Base-by-base conservation (phyloP, 2,113 vertebrate genomes). In the Ceyx melanurus region DNA sequence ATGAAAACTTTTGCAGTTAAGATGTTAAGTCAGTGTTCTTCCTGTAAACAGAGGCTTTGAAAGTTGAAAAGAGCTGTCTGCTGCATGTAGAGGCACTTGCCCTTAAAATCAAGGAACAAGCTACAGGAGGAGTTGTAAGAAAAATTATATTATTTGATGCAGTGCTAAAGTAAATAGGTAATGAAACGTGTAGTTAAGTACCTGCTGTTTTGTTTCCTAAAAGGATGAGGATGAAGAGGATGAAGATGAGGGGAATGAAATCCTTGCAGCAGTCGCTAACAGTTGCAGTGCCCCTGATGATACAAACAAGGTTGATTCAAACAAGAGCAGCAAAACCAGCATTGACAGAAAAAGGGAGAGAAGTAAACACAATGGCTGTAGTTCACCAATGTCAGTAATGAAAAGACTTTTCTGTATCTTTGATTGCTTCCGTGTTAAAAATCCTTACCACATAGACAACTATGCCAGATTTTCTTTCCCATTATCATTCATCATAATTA, bases 401-500 rank as follows among this genome's bases (percentile, higher is more conserved):
- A 98, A 98, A 89, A 98, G 97, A 95, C 93, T 98, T 42, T 90
- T 95, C 35, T 97, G 97, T 65, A 95, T 97, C 78, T 94, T 98
- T 88, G 96, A 97, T 92, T 99, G 98, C 85, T 98, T 98, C 94
- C 98, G 91, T 37, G 97, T 99, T 89, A 97, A 98, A 96, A 99
- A 99, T 95, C 98, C 98, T 26, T 98, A 99, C 92, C 98, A 98
- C 97, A 99, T 99, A 97, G 98, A 99, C 97, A 98, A 99, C 97
- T 99, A 99, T 26, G 98, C 98, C 72, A 97, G 98, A 72, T 97
- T 98, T 96, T 97, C 98, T 81, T 99, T 99, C 92, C 98, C 98
- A 0, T 96, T 99, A 56, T 98, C 98, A 31, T 99, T 99, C 81
- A 97, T 99, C 86, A 94, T 98, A 48, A 98, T 99, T 89, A 99